A percentile compares a stretch with the other conserved stretches of the same genome.
Evolutionary conservation across 2,113 vertebrate genomes (phyloP).

Genomic region (Myiopsitta monachus): DNA sequence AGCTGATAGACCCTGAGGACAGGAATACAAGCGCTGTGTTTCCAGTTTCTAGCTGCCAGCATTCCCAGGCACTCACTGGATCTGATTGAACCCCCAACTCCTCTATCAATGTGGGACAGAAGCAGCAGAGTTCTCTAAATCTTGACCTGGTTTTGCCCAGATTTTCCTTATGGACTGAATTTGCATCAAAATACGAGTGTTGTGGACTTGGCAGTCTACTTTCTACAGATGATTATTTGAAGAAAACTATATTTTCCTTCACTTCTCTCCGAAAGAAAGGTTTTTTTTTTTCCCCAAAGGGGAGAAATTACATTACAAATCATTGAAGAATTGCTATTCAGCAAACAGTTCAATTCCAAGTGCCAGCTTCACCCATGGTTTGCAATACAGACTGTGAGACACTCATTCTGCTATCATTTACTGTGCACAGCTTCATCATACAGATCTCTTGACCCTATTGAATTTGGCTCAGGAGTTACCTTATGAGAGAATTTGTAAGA

Average conservation of each 20-base stretch:
- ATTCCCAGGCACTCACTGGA: not conserved
- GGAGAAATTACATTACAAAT: not conserved
- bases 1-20: not conserved
- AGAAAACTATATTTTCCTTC: not conserved
- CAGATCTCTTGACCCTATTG: not conserved
- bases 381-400: not conserved
- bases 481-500: not conserved
- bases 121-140: not conserved
- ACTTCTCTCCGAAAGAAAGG: not conserved
- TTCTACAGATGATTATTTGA: not conserved
- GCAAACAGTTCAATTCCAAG: not conserved
- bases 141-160: not conserved
- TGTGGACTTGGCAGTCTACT: not conserved
- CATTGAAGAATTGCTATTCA: not conserved
- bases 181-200: fast-evolving
- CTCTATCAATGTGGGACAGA: not conserved
- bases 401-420: not conserved
- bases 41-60: not conserved
- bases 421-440: not conserved
- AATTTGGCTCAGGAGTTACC: not conserved
- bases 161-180: not conserved
- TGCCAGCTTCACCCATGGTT: not conserved
- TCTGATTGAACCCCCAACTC: not conserved
- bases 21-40: not conserved
- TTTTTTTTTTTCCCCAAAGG: not conserved